These are phyloP conservation scores for Dryoscopus gambensis DNA, from an alignment of 2,113 vertebrate genomes.

Conservation along the genomic window DNA sequence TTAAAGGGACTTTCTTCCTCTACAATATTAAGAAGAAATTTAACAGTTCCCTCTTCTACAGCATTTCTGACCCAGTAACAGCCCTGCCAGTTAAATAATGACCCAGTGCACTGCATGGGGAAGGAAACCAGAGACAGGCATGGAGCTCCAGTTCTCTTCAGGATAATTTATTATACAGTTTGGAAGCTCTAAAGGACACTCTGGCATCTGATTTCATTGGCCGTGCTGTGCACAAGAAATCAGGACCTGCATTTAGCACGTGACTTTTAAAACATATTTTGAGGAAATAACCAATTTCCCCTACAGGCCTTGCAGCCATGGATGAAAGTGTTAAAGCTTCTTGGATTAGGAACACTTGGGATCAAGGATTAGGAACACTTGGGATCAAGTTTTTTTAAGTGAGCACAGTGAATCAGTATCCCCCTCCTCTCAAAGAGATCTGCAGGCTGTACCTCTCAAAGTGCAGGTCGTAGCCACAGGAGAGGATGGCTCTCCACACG, in stretches of 20 bases:
- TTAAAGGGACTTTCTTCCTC: not conserved
- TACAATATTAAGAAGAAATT: not conserved
- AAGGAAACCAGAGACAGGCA: not conserved
- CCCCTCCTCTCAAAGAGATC: too few relatives aligned
- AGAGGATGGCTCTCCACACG: conserved; percentile 93
- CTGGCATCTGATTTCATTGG: not conserved
- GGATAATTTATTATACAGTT: not conserved
- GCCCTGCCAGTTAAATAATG: not conserved
- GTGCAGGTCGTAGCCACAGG: conserved; percentile 95
- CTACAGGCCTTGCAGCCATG: not conserved
- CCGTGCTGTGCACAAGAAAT: not conserved
- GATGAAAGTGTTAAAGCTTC: not conserved
- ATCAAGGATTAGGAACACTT: not conserved
- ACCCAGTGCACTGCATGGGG: not conserved
- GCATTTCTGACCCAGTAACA: not conserved
- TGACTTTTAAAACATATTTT: not conserved
- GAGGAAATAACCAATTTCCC: not conserved
- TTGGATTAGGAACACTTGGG: not conserved
- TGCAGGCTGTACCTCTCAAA: conserved; percentile 85
- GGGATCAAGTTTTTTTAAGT: not conserved
- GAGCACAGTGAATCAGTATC: not conserved
- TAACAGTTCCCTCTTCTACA: not conserved
- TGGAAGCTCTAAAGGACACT: not conserved
- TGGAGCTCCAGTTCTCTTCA: not conserved
- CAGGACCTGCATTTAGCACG: not conserved